Base-by-base conservation (phyloP, 2,797 vertebrate genomes). In the Melanotaenia boesemani region DNA sequence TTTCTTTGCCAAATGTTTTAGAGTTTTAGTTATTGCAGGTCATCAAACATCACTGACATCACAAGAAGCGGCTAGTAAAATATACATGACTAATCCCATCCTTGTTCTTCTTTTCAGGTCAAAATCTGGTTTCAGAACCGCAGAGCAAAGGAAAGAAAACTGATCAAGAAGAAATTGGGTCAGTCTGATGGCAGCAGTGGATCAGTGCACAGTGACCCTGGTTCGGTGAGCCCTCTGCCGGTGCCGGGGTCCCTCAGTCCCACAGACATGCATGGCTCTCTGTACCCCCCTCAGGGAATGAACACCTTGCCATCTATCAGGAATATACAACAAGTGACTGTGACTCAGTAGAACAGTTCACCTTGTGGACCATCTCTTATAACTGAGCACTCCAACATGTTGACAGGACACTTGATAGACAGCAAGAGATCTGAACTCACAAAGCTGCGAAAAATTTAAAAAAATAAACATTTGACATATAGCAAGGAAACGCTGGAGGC, bases 41-140 rank as follows among this genome's bases (percentile, higher is more conserved):
- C 5, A 15, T 26, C 5, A 13, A 13, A 55, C 2, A 55, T 55
- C n/a, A 55, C 13, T 12, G 24, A 13, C 13, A 26, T 36, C 9
- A 37, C 41, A 24, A 1, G 5, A 5, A 7, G 3, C 2, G 11
- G 11, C 20, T 8, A 62, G 6, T 6, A 39, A 67, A 12, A 36
- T 1, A 28, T 22, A 1, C 8, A 9, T 11, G 4, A 44, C 32
- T 5, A 12, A 67, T 52, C 4, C 5, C 1, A 2, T 22, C 73
- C 28, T 70, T 63, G 61, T 81, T 5, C 30, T 0, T 1, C 12
- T 61, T 76, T 65, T 36, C 90, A 98, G 97, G 97, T 98, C 63
- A 98, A 99, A 92, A 99, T 98, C 71, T 99, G 97, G 97, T 98
- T 99, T 89, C 97, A 99, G 92, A 98, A 98, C 84, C 96, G 96